A percentile compares a stretch with the other conserved stretches of the same genome.
Conservation (phyloP, 2,113 vertebrate genomes). For the Sebastes schlegelii region DNA sequence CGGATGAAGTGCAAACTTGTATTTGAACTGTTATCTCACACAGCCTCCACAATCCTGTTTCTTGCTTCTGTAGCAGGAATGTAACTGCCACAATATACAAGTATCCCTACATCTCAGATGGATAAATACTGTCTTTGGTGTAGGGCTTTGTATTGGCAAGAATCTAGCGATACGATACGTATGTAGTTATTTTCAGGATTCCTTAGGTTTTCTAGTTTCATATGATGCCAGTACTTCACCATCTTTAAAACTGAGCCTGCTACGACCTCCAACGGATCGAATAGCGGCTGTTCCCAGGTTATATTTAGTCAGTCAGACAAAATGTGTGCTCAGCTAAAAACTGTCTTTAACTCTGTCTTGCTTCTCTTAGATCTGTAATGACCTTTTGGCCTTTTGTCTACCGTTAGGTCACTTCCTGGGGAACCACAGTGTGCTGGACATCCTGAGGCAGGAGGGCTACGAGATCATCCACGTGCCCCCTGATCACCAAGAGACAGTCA, state of each 20-base stretch:
- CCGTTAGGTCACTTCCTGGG: constrained; percentile 97
- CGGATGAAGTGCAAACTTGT: not conserved
- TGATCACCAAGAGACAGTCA: constrained; percentile 82
- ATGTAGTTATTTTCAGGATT: no score
- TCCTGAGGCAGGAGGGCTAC: constrained; percentile 94
- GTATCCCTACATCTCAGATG: not conserved
- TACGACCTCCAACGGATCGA: no score
- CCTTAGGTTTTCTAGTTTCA: no score
- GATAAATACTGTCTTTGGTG: not conserved
- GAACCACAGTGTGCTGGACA: constrained; percentile 97
- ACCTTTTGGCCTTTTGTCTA: constrained; percentile 34
- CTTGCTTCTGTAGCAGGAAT: not conserved
- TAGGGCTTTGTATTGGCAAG: no score
- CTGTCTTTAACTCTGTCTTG: not conserved
- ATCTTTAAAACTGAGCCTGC: no score
- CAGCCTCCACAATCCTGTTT: not conserved
- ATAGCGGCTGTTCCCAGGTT: not conserved
- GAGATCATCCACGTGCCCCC: constrained; percentile 92
- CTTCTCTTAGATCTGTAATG: not conserved
- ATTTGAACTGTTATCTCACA: constrained; percentile 39
- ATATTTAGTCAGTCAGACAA: not conserved
- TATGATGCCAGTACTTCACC: no score
- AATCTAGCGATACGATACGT: no score
- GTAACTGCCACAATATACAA: not conserved
- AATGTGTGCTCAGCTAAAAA: not conserved